Evolutionary conservation across 2,113 vertebrate species (phyloP).

Genomic region (Callipepla squamata): DNA sequence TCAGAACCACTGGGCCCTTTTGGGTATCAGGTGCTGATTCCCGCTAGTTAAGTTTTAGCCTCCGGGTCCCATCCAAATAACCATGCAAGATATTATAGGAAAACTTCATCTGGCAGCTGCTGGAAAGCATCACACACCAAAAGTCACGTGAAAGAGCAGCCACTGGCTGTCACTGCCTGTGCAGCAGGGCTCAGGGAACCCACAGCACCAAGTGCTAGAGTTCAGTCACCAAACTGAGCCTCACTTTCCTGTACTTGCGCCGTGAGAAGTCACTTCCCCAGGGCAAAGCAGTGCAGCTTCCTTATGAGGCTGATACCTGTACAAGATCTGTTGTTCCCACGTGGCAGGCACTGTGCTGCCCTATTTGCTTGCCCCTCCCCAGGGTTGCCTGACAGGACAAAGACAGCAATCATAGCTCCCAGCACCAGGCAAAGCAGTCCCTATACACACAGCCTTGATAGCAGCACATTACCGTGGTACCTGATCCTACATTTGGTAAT

Average conservation of each 20-base stretch:
- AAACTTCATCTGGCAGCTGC: neutral
- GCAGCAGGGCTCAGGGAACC: neutral
- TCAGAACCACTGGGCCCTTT: accelerated
- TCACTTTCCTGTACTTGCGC: accelerated
- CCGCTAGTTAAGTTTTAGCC: neutral
- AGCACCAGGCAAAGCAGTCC: neutral
- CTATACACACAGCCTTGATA: accelerated
- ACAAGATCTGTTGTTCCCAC: neutral
- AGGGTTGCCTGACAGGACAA: neutral
- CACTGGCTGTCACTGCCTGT: accelerated
- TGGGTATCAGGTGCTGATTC: accelerated
- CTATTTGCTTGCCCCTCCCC: neutral
- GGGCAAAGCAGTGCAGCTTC: neutral
- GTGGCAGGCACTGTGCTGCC: neutral
- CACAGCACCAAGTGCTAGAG: accelerated
- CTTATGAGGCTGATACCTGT: neutral
- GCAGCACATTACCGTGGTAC: neutral
- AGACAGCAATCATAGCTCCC: neutral
- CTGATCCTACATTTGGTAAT: neutral
- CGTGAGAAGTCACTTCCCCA: accelerated
- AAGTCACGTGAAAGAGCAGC: neutral
- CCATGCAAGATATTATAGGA: accelerated
- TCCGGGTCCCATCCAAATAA: neutral
- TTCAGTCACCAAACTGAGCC: neutral
- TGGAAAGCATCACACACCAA: neutral